Percentiles rank a stretch among this genome's conserved stretches.
Evolutionary conservation across 2,797 vertebrate species (phyloP).

Genomic region (Anomalospiza imberbis): DNA sequence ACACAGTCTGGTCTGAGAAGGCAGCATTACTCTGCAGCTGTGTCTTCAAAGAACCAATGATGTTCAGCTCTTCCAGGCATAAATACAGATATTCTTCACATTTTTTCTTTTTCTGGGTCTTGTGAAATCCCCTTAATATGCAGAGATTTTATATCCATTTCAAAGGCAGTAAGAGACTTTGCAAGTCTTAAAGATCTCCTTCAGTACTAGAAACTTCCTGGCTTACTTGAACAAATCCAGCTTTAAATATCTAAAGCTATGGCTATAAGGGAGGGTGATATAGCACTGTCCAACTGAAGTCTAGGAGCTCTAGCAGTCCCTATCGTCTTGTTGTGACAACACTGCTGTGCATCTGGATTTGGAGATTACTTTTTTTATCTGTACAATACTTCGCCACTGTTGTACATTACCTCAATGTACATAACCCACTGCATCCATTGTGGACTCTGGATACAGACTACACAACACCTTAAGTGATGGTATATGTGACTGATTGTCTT

Average conservation of each 20-base stretch:
- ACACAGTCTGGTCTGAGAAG: background rate
- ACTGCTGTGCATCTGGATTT: background rate
- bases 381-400: fast-evolving
- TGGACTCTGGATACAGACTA: fast-evolving
- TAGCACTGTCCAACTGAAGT: background rate
- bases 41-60: background rate
- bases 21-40: background rate
- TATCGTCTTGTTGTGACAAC: background rate
- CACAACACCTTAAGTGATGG: fast-evolving
- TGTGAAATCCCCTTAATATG: background rate
- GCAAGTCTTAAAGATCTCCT: background rate
- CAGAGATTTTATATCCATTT: background rate
- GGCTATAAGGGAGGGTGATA: background rate
- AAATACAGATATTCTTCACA: background rate
- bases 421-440: fast-evolving
- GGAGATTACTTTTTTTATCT: background rate
- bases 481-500: background rate
- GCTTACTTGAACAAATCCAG: background rate
- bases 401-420: fast-evolving
- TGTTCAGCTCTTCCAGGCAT: background rate
- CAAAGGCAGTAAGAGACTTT: background rate
- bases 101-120: background rate
- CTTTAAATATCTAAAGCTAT: background rate
- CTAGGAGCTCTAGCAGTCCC: background rate
- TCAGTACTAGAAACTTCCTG: background rate